phyloP scores from a whole-genome alignment of 1,140 invertebrate species.

The Neotoxoptera formosana region DNA sequence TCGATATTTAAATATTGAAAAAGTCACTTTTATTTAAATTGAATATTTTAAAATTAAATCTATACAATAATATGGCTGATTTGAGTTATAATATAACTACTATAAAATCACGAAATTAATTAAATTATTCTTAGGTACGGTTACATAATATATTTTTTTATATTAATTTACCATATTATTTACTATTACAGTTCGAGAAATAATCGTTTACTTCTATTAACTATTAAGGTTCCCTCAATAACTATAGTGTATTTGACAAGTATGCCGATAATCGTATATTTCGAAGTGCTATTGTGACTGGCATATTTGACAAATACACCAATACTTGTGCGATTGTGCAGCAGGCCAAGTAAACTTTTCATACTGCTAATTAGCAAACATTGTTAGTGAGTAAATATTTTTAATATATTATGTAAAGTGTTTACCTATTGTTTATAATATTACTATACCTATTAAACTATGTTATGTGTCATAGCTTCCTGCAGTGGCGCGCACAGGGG shows the following conservation, averaged over 20 bases:
- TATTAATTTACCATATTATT: not conserved
- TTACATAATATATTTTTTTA: not conserved
- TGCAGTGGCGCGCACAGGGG: not conserved
- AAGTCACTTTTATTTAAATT: not conserved
- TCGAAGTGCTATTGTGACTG: not conserved
- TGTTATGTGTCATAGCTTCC: not conserved
- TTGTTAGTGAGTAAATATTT: not conserved
- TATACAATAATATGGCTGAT: not conserved
- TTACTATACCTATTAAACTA: not conserved
- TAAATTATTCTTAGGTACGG: not conserved
- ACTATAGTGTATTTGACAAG: not conserved
- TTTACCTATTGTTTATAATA: not conserved
- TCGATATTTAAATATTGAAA: not conserved
- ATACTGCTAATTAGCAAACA: not conserved
- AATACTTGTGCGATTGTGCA: not conserved
- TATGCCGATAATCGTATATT: not conserved
- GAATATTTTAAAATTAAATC: not conserved
- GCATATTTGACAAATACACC: not conserved
- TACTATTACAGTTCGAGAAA: not conserved
- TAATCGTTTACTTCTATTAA: not conserved
- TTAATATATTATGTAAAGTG: not conserved
- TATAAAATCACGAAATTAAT: not conserved
- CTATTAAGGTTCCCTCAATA: not conserved
- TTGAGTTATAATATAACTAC: not conserved
- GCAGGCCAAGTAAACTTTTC: not conserved